A percentile compares a stretch with the other conserved stretches of the same genome.
Evolutionary conservation across 2,888 invertebrate species (phyloP).

Genomic region (Drosophila imparisetae): DNA sequence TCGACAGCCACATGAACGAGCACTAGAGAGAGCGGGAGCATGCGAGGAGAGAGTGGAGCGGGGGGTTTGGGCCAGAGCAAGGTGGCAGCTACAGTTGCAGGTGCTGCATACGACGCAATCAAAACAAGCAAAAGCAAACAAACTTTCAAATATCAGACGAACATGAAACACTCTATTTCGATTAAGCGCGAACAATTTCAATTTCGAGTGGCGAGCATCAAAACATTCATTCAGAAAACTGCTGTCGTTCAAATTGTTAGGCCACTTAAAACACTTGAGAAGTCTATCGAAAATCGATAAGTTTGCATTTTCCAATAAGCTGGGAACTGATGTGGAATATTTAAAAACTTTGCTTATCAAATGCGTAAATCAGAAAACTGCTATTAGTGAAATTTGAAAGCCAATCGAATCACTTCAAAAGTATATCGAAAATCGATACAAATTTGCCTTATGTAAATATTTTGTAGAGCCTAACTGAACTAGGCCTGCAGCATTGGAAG

Average conservation of each 20-base stretch:
- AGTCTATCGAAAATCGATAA: background rate
- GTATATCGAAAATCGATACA: background rate
- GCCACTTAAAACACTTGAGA: background rate
- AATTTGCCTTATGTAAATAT: background rate
- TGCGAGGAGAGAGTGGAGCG: conserved; percentile 5
- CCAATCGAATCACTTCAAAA: background rate
- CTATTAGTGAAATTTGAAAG: background rate
- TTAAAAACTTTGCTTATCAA: background rate
- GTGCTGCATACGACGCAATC: conserved; percentile 73
- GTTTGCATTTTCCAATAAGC: background rate
- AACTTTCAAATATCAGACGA: conserved; percentile 15
- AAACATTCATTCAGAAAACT: background rate
- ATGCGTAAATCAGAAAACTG: background rate
- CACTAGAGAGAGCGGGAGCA: conserved; percentile 32
- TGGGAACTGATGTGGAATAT: background rate
- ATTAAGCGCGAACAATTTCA: background rate
- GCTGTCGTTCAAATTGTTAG: background rate
- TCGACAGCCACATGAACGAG: conserved; percentile 81
- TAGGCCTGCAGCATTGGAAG: background rate
- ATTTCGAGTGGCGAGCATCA: background rate
- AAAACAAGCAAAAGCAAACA: conserved; percentile 60
- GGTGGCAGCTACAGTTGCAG: conserved; percentile 53
- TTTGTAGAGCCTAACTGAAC: background rate
- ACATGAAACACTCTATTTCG: conserved; percentile 46
- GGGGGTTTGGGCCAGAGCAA: background rate